Evolutionary conservation across 35 echinoderm and acorn worm genomes (phyloP).

Genomic region (Acanthaster planci): DNA sequence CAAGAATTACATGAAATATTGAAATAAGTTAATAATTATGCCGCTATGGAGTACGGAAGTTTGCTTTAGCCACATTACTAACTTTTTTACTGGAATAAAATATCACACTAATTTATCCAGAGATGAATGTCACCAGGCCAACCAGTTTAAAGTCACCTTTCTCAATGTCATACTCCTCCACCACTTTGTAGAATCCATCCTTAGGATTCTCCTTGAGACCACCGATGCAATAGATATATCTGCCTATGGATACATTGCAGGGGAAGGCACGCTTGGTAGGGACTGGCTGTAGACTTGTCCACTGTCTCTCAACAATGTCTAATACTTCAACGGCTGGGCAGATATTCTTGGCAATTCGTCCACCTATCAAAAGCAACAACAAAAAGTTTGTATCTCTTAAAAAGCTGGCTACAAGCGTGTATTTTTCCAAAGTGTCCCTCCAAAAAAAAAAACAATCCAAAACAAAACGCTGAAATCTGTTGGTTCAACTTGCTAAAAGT

Average conservation of each 20-base stretch:
- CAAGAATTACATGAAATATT: no score
- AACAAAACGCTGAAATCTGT: no score
- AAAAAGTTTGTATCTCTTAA: background rate
- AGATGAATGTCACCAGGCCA: no score
- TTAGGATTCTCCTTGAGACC: conserved; percentile 44
- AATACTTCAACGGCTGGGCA: conserved; percentile 51
- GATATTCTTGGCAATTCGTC: conserved; percentile 40
- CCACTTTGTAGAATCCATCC: conserved; percentile 28
- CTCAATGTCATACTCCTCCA: conserved; percentile 51
- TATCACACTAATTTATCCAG: no score
- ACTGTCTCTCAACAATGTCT: conserved; percentile 30
- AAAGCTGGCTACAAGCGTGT: no score
- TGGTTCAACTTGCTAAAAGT: no score
- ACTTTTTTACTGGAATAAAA: no score
- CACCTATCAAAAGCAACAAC: conserved; percentile 14
- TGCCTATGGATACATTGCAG: conserved; percentile 21
- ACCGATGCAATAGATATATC: conserved; percentile 47
- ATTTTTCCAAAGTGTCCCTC: background rate
- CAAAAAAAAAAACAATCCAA: background rate
- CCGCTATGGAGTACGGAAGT: no score
- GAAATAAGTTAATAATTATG: no score
- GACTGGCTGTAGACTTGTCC: conserved; percentile 35
- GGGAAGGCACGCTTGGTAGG: conserved; percentile 49
- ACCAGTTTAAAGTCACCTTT: no score
- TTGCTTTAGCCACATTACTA: no score